Evolutionary conservation across 2,113 vertebrate genomes (phyloP), one percentile per base, ranked within the genome.

Genomic region (Gallinago jamesoni): DNA sequence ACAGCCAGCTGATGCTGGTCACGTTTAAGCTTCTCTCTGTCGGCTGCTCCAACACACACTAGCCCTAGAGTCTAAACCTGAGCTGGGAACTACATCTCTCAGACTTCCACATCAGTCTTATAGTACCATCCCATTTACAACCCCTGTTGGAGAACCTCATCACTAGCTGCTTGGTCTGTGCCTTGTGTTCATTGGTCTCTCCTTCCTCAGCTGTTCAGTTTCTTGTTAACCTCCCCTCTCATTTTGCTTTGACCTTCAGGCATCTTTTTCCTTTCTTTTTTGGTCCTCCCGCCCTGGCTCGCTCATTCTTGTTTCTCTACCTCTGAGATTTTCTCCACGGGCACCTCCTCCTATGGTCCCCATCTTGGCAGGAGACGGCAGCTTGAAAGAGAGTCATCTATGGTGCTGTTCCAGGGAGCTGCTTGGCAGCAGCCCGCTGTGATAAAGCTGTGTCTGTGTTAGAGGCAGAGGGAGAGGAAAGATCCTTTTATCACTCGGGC

Each of bases 381-480:
- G 43, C 48, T 89, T 59, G 48, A 77, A 80, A 85, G 75, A 69
- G 30, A 77, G 33, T 35, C 62, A 75, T 3, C 62, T 43, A 33
- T 0, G 0, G 23, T 50, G 47, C 53, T 39, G 25, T 47, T 50
- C 52, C n/a, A 33, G 28, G 53, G 50, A 81, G 67, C 37, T 83
- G 39, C 75, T 76, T 59, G 79, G 83, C 76, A 55, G 83, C 60
- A 87, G 84, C 37, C 73, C 82, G 33, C 62, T 79, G 30, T 47
- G 7, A 82, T 52, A 79, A 84, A 53, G 48, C 33, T 47, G 4
- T 27, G 43, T 47, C 39, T 72, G 7, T 10, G 8, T 63, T 60
- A 78, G 63, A 69, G 30, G 35, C 57, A 77, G 67, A 41, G 33
- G 45, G 64, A 90, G 76, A 88, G 72, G 68, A 59, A 75, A 57